These are phyloP conservation scores for Galbula dea DNA, from an alignment of 2,113 vertebrate species.

Conservation along the genomic window DNA sequence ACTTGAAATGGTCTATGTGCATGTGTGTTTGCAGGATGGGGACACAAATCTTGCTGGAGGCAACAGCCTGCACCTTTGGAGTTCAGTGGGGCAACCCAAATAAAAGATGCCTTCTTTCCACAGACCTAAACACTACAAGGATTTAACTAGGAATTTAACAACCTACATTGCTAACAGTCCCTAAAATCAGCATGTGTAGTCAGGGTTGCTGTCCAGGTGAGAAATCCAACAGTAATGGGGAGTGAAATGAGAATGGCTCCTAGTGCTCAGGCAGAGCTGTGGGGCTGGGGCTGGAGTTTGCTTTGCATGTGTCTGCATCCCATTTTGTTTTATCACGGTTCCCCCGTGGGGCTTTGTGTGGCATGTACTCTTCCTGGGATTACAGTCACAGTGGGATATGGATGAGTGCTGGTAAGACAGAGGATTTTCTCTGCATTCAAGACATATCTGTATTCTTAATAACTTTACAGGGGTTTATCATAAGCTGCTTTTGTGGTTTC, in stretches of 20 bases:
- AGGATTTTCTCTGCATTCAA: constrained; percentile 38
- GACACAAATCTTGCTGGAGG: background rate
- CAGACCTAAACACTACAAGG: background rate
- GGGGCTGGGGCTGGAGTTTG: background rate
- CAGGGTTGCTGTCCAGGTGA: background rate
- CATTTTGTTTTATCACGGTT: accelerated
- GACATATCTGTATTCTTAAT: constrained; percentile 18
- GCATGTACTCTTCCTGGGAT: background rate
- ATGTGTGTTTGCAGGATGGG: background rate
- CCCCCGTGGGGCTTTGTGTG: accelerated
- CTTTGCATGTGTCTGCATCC: background rate
- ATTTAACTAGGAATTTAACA: background rate
- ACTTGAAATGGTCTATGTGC: too few relatives aligned
- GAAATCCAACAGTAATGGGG: background rate
- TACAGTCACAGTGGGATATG: background rate
- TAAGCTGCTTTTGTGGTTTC: constrained; percentile 44
- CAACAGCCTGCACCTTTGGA: background rate
- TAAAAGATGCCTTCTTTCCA: background rate
- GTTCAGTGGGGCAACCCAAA: background rate
- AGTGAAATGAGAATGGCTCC: background rate
- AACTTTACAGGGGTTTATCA: constrained; percentile 29
- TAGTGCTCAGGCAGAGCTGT: background rate
- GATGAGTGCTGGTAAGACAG: background rate
- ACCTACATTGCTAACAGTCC: background rate
- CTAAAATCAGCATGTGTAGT: accelerated